Percentiles rank a stretch among this genome's conserved stretches.
phyloP scores from a whole-genome alignment of 1,140 invertebrate genomes.

The Fopius arisanus region DNA sequence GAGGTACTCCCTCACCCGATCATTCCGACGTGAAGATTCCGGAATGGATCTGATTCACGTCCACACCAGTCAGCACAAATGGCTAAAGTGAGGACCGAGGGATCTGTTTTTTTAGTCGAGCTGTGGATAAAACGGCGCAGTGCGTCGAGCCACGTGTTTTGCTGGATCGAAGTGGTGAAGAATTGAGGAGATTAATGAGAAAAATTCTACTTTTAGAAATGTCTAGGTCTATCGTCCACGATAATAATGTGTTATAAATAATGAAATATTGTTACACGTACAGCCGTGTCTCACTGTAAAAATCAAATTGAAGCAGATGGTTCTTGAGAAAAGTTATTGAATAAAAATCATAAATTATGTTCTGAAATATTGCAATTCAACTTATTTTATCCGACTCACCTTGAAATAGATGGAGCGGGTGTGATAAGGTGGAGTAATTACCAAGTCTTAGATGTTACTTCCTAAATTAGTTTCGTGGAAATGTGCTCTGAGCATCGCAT shows the following conservation, averaged over 20 bases:
- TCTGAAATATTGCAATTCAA: background rate
- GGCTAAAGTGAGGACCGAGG: background rate
- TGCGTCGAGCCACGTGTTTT: background rate
- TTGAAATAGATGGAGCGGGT: too few species aligned
- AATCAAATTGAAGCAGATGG: background rate
- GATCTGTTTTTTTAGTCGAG: background rate
- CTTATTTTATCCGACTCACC: background rate
- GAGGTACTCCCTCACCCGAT: background rate
- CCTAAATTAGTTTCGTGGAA: background rate
- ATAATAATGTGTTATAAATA: slow-evolving; percentile 4
- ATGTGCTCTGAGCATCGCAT: background rate
- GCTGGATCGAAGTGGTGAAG: background rate
- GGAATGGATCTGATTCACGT: background rate
- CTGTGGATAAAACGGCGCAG: background rate
- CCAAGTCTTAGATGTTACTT: background rate
- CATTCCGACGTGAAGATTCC: background rate
- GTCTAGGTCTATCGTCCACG: slow-evolving; percentile 3
- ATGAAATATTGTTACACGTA: background rate
- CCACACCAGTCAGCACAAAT: background rate
- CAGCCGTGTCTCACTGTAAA: background rate
- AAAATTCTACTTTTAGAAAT: slow-evolving; percentile 9
- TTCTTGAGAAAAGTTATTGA: background rate
- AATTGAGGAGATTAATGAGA: background rate
- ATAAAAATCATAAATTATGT: slow-evolving; percentile 10
- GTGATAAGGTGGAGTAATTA: background rate